These are phyloP conservation scores for Setipinna tenuifilis DNA, from an alignment of 2,797 vertebrate genomes.

Conservation along the genomic window DNA sequence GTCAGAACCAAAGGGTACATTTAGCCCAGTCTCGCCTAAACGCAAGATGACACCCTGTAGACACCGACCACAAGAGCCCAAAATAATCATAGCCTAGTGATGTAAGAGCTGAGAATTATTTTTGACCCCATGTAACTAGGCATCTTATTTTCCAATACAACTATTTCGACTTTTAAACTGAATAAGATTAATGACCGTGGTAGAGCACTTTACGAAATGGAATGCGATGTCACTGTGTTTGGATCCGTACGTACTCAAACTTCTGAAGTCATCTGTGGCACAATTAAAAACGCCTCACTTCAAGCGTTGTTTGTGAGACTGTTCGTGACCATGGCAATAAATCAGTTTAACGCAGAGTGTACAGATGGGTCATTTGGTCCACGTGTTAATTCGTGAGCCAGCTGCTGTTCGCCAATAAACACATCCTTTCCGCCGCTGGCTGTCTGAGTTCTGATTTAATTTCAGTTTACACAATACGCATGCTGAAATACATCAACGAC, in stretches of 20 bases:
- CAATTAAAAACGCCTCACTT: neutral
- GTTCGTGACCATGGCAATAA: constrained; percentile 46
- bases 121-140: constrained; percentile 73
- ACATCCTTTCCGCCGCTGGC: neutral
- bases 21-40: constrained; percentile 36
- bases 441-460: constrained; percentile 10
- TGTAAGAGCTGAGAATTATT: constrained; percentile 72
- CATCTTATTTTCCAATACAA: constrained; percentile 50
- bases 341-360: constrained; percentile 45
- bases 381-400: neutral
- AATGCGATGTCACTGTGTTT: neutral
- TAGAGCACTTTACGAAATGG: no score
- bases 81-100: constrained; percentile 70
- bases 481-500: neutral
- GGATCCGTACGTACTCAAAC: neutral
- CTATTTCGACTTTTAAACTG: constrained; percentile 41
- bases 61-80: constrained; percentile 62
- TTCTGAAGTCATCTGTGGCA: neutral
- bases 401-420: constrained; percentile 43
- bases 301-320: neutral
- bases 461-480: constrained; percentile 14
- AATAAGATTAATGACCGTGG: constrained; percentile 34
- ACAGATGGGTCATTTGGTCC: constrained; percentile 49
- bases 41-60: constrained; percentile 61
- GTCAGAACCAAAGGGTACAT: constrained; percentile 3